Evolutionary conservation across 2,797 vertebrate genomes (phyloP).

Genomic region (Novumbra hubbsi): DNA sequence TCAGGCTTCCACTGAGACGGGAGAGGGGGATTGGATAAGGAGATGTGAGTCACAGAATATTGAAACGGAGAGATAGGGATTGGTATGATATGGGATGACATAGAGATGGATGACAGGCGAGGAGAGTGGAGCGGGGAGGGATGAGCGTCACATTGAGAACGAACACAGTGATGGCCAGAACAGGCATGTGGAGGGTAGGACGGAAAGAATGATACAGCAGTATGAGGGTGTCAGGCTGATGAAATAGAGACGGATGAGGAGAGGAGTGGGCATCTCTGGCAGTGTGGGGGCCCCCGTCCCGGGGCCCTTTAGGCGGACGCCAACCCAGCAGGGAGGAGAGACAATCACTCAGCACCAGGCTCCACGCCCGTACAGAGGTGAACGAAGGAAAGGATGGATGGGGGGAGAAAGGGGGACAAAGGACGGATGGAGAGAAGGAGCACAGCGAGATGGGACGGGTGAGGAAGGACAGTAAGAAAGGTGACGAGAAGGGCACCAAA

Average conservation of each 20-base stretch:
- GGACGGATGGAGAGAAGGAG: slow-evolving; percentile 10
- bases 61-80: slow-evolving; percentile 28
- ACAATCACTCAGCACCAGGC: slow-evolving; percentile 77
- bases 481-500: slow-evolving; percentile 33
- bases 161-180: neutral
- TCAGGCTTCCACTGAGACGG: slow-evolving; percentile 7
- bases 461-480: slow-evolving; percentile 49
- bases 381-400: slow-evolving; percentile 46
- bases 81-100: slow-evolving; percentile 14
- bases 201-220: neutral
- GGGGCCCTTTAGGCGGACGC: slow-evolving; percentile 76
- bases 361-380: slow-evolving; percentile 63
- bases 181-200: neutral
- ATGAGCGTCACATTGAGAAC: neutral
- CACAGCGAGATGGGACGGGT: slow-evolving; percentile 17
- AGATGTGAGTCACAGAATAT: slow-evolving; percentile 24
- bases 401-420: slow-evolving; percentile 16
- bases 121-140: neutral
- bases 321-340: slow-evolving; percentile 74
- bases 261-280: slow-evolving; percentile 58
- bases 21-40: slow-evolving; percentile 44
- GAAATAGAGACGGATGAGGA: slow-evolving; percentile 16
- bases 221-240: neutral
- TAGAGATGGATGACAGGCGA: neutral
- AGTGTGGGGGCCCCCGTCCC: slow-evolving; percentile 67